Conservation (phyloP, 1,140 invertebrate genomes). For the Halotydeus destructor region DNA sequence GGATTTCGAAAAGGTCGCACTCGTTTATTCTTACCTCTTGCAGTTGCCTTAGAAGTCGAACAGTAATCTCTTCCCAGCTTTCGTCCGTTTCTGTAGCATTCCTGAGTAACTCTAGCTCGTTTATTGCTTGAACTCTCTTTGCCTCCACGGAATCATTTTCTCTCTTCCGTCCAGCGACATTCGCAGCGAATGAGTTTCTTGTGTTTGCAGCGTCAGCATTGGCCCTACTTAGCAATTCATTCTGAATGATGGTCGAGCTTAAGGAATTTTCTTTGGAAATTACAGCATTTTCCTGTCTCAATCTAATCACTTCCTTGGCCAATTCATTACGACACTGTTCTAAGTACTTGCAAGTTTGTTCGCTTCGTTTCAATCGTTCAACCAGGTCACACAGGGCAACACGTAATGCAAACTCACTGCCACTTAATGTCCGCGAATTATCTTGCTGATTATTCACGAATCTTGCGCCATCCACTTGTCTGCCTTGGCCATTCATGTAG, state of each 20-base stretch:
- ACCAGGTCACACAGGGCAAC: constrained; percentile 13
- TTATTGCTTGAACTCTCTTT: no score
- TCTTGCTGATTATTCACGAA: no score
- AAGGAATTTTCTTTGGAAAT: no score
- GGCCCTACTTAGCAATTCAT: constrained; percentile 4
- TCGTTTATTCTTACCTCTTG: background rate
- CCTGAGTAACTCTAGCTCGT: background rate
- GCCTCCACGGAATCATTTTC: no score
- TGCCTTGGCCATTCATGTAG: no score
- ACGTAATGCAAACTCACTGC: constrained; percentile 10
- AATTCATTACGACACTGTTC: constrained; percentile 12
- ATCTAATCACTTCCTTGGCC: constrained; percentile 10
- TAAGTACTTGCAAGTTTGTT: constrained; percentile 12
- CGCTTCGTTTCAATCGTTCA: constrained; percentile 9
- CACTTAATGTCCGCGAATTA: no score
- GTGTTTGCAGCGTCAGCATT: background rate
- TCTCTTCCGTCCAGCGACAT: no score
- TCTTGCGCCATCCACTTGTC: no score
- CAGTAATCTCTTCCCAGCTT: constrained; percentile 8
- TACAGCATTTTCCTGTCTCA: background rate
- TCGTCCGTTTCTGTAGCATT: background rate
- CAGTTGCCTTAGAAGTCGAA: constrained; percentile 1
- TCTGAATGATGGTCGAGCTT: no score
- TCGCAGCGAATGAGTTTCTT: no score
- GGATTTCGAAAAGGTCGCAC: background rate